These are phyloP conservation scores for Cetoscarus ocellatus DNA, from an alignment of 2,797 vertebrate genomes.

Conservation along the genomic window DNA sequence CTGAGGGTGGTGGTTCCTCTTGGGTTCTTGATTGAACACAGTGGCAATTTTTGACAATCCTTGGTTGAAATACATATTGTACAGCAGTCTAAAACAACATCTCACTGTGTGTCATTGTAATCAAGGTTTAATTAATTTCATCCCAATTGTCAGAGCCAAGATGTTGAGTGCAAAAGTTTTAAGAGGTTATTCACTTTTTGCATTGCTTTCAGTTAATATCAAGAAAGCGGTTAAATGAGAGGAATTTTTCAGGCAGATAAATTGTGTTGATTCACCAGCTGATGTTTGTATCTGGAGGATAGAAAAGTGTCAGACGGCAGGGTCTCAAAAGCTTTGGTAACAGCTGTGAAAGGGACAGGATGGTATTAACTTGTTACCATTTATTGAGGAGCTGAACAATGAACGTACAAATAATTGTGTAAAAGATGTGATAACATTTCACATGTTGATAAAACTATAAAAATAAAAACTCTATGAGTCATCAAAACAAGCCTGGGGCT, in stretches of 20 bases:
- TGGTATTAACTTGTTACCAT: slow-evolving; percentile 9
- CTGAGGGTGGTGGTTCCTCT: background rate
- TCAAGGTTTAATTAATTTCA: background rate
- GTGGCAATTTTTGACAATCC: background rate
- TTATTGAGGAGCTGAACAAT: background rate
- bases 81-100: no score
- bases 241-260: background rate
- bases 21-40: background rate
- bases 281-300: slow-evolving; percentile 9
- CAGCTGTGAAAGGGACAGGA: slow-evolving; percentile 7
- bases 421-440: background rate
- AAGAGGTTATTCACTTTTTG: background rate
- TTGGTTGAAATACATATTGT: no score
- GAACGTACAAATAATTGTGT: background rate
- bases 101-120: background rate
- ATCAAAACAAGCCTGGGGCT: background rate
- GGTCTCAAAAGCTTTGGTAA: slow-evolving; percentile 14
- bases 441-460: background rate
- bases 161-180: background rate
- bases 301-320: background rate
- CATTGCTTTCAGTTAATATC: slow-evolving; percentile 1
- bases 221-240: background rate
- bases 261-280: slow-evolving; percentile 6
- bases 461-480: background rate
- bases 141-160: background rate